Evolutionary conservation across 2,888 invertebrate species (phyloP).

Genomic region (Himalopsyche anomala): DNA sequence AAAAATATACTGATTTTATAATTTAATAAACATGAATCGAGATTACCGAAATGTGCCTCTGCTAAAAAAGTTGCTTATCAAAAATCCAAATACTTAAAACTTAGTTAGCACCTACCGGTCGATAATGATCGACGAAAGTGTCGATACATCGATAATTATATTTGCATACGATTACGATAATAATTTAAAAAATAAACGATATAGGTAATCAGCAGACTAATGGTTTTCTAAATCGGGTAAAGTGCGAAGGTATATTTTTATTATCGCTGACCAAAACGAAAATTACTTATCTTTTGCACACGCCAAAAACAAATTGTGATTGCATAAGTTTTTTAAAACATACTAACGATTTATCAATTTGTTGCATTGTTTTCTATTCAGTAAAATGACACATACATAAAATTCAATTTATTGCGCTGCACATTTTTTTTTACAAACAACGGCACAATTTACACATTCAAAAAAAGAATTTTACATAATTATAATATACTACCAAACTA

Average conservation of each 20-base stretch:
- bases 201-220: not conserved
- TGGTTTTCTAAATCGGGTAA: not conserved
- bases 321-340: not conserved
- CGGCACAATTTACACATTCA: not conserved
- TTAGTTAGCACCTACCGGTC: not conserved
- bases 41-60: not conserved
- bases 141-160: not conserved
- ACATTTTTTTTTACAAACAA: no score
- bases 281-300: not conserved
- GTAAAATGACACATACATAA: no score
- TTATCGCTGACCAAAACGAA: not conserved
- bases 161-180: conserved; percentile 15
- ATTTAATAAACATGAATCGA: no score
- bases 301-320: not conserved
- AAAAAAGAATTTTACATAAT: not conserved
- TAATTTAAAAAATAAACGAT: not conserved
- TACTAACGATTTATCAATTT: no score
- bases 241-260: not conserved
- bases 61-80: not conserved
- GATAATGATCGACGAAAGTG: not conserved
- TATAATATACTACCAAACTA: not conserved
- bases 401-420: no score
- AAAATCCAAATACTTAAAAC: not conserved
- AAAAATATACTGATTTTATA: no score
- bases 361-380: no score